Evolutionary conservation across 1,140 invertebrate genomes (phyloP).

Genomic region (Ephestia elutella): DNA sequence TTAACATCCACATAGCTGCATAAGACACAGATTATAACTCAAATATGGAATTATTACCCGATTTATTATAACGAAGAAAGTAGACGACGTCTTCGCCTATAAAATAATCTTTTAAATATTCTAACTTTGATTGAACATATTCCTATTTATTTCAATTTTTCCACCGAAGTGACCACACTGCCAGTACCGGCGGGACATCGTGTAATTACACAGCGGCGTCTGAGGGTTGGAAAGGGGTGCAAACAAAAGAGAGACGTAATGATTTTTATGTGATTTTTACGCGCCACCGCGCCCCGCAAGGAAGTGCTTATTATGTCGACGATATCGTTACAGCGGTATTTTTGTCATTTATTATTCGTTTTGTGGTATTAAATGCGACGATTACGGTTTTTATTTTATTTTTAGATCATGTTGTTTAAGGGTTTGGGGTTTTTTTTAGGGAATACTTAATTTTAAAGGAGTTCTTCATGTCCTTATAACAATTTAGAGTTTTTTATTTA

Average conservation of each 20-base stretch:
- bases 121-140: no score
- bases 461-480: no score
- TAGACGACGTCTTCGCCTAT: no score
- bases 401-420: not conserved
- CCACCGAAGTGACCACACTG: conserved; percentile 6
- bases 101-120: no score
- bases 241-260: conserved; percentile 48
- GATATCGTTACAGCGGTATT: not conserved
- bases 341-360: conserved; percentile 1
- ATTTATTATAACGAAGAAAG: no score
- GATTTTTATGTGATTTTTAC: conserved; percentile 62
- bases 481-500: no score
- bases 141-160: no score
- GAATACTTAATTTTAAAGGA: no score
- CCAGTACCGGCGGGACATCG: conserved; percentile 5
- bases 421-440: not conserved
- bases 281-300: conserved; percentile 27
- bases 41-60: no score
- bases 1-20: no score
- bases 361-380: not conserved
- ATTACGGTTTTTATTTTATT: not conserved
- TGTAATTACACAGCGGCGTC: conserved; percentile 35
- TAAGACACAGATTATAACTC: no score
- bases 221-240: conserved; percentile 38
- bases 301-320: conserved; percentile 13